Evolutionary conservation across 2,888 invertebrate genomes (phyloP).

Genomic region (Lutraria lutraria): DNA sequence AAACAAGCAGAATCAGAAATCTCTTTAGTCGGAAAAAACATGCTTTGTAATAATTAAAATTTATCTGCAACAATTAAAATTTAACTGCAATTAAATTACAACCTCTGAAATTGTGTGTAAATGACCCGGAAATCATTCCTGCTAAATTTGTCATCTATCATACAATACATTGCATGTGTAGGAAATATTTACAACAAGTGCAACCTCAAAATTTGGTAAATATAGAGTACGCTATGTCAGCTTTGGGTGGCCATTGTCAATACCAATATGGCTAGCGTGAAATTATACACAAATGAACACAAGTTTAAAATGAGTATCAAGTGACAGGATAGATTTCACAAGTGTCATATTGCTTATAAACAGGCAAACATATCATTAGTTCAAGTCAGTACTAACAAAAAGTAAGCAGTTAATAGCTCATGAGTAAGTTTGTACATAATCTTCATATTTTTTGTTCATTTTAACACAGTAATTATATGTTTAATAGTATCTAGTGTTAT

Average conservation of each 20-base stretch:
- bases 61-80: background rate
- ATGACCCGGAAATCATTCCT: constrained; percentile 12
- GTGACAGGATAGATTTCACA: background rate
- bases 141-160: constrained; percentile 13
- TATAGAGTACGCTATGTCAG: background rate
- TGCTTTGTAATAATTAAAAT: background rate
- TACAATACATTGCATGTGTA: constrained; percentile 7
- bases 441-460: no score
- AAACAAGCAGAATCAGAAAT: no score
- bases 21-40: no score
- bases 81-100: background rate
- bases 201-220: background rate
- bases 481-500: no score
- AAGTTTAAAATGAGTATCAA: background rate
- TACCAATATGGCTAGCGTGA: background rate
- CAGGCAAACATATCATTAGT: no score
- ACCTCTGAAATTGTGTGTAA: background rate
- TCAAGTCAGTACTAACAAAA: no score
- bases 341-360: constrained; percentile 15
- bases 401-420: no score
- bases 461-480: no score
- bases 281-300: background rate
- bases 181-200: background rate
- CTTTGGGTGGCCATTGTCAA: constrained; percentile 12
- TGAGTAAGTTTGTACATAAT: no score